Percentiles rank a stretch among this genome's conserved stretches.
Evolutionary conservation across 2,888 invertebrate species (phyloP).

Genomic region (Drosophila formosana): DNA sequence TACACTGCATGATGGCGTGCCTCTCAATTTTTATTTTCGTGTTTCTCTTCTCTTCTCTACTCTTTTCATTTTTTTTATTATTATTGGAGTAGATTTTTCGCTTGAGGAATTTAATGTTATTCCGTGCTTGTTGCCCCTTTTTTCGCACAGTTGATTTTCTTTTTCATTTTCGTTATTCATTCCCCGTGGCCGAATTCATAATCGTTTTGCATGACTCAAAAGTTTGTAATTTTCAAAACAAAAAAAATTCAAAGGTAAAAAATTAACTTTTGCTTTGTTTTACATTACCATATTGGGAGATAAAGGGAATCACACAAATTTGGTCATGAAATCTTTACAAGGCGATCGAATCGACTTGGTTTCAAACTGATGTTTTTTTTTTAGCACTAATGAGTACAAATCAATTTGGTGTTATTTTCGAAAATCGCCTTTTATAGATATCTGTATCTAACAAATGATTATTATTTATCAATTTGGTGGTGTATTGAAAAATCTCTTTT

Average conservation of each 20-base stretch:
- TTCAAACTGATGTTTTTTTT: too few species aligned
- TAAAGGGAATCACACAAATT: not conserved
- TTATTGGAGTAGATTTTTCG: slow-evolving; percentile 78
- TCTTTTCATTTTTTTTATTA: slow-evolving; percentile 50
- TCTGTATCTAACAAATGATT: not conserved
- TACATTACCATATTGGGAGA: slow-evolving; percentile 6
- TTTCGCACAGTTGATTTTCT: slow-evolving; percentile 69
- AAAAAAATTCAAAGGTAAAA: not conserved
- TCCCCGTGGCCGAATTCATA: slow-evolving; percentile 40
- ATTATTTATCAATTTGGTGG: not conserved
- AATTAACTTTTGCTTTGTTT: not conserved
- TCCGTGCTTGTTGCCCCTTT: slow-evolving; percentile 66
- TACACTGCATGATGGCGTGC: slow-evolving; percentile 27
- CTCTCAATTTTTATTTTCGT: slow-evolving; percentile 32
- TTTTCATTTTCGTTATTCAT: slow-evolving; percentile 26
- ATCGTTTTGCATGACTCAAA: slow-evolving; percentile 53
- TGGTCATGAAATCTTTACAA: not conserved
- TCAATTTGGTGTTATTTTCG: not conserved
- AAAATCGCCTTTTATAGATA: not conserved
- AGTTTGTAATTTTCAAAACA: slow-evolving; percentile 30
- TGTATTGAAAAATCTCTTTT: too few species aligned
- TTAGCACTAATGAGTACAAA: not conserved
- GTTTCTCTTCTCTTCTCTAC: slow-evolving; percentile 23
- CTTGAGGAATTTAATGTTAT: slow-evolving; percentile 75
- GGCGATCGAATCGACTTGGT: not conserved